A percentile compares a stretch with the other conserved stretches of the same genome.
Evolutionary conservation across 1,140 invertebrate genomes (phyloP).

Genomic region (Tetraneura akinire): DNA sequence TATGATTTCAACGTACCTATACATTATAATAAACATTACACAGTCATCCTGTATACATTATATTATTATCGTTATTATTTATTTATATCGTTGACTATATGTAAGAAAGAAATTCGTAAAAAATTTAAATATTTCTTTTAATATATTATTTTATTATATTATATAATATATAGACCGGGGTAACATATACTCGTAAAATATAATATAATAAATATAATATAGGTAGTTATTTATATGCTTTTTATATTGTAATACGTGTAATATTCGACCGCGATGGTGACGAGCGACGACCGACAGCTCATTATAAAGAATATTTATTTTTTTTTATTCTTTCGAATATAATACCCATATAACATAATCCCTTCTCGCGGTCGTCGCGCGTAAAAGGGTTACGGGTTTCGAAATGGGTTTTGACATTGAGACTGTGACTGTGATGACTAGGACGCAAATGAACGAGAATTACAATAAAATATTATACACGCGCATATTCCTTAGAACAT

Average conservation of each 20-base stretch:
- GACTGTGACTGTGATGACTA: background rate
- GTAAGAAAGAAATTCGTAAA: background rate
- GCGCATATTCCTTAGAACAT: background rate
- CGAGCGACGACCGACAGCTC: too few relatives aligned
- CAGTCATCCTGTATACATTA: too few relatives aligned
- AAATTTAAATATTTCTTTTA: background rate
- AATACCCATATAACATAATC: background rate
- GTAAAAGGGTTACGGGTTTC: background rate
- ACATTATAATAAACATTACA: too few relatives aligned
- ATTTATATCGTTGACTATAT: too few relatives aligned
- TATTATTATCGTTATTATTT: too few relatives aligned
- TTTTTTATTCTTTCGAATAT: background rate
- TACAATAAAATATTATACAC: background rate
- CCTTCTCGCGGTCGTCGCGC: background rate
- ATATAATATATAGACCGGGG: too few relatives aligned
- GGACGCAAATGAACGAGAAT: background rate
- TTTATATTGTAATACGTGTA: too few relatives aligned
- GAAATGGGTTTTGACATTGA: constrained; percentile 19
- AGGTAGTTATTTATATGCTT: too few relatives aligned
- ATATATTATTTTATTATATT: too few relatives aligned
- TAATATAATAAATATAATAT: background rate
- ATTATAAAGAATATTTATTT: background rate
- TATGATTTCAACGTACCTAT: too few relatives aligned
- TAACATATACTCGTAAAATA: too few relatives aligned
- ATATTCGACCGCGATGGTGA: background rate